These are phyloP conservation scores for Boloria selene DNA, from an alignment of 2,888 invertebrate species.

Conservation along the genomic window DNA sequence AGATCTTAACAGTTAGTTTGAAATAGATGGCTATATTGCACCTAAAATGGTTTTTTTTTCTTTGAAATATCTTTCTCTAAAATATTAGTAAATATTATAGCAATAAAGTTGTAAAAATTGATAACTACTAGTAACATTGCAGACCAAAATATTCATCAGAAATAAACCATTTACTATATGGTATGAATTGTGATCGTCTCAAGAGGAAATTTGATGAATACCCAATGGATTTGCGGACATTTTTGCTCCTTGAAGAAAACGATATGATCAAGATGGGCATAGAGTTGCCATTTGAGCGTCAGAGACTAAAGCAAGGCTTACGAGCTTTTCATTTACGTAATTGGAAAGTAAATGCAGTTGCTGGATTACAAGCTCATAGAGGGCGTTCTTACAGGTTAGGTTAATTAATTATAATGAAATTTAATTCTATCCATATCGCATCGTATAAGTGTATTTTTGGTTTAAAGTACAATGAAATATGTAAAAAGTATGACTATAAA, in stretches of 20 bases:
- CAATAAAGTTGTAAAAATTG: too few species aligned
- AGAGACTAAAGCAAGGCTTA: conserved; percentile 78
- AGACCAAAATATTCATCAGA: conserved; percentile 79
- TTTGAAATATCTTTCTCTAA: too few species aligned
- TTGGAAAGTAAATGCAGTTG: conserved; percentile 77
- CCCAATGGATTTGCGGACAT: conserved; percentile 78
- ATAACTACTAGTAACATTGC: conserved; percentile 40
- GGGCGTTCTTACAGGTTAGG: conserved; percentile 67
- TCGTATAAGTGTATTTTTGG: too few species aligned
- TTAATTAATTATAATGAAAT: background rate
- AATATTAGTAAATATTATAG: too few species aligned
- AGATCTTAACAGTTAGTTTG: too few species aligned
- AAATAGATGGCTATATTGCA: too few species aligned
- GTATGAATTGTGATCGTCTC: conserved; percentile 82
- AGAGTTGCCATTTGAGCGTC: conserved; percentile 82
- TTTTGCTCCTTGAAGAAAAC: conserved; percentile 81
- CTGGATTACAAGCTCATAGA: conserved; percentile 67
- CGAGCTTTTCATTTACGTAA: conserved; percentile 82
- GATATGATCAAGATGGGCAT: conserved; percentile 83
- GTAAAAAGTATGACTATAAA: too few species aligned
- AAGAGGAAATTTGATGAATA: conserved; percentile 69
- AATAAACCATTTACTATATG: conserved; percentile 81
- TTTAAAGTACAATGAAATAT: too few species aligned
- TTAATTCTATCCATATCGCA: background rate
- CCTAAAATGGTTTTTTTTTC: too few species aligned